These are phyloP conservation scores for Chrysochloris asiatica DNA, from an alignment of 2,113 vertebrate species.

Conservation along the genomic window DNA sequence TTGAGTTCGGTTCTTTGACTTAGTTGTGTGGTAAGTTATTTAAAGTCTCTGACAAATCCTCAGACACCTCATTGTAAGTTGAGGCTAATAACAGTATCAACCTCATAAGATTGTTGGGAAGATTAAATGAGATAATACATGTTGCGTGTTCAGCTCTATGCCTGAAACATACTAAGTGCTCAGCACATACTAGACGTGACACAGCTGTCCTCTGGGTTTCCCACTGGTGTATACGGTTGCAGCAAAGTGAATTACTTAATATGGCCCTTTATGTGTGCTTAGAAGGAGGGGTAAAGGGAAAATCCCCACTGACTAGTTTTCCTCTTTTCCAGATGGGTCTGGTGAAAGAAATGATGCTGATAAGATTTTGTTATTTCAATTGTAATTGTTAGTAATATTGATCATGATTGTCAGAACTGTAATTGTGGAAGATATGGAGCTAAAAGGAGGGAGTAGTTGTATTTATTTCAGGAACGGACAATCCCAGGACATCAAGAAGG, in stretches of 20 bases:
- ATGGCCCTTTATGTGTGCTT: too few species aligned
- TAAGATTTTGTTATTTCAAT: too few species aligned
- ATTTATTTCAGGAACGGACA: too few species aligned
- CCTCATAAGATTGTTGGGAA: background rate
- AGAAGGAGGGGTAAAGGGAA: too few species aligned
- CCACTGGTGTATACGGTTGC: background rate
- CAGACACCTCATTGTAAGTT: background rate
- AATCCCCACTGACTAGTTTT: too few species aligned
- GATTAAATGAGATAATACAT: background rate
- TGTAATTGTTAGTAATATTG: too few species aligned
- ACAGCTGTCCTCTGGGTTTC: background rate
- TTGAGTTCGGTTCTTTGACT: background rate
- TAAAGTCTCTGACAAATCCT: background rate
- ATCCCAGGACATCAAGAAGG: too few species aligned
- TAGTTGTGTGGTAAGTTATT: background rate
- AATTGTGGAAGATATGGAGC: too few species aligned
- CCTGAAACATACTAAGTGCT: fast-evolving
- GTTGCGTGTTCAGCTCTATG: fast-evolving
- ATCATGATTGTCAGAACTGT: too few species aligned
- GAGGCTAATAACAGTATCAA: background rate
- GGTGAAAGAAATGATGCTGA: too few species aligned
- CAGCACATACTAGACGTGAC: fast-evolving
- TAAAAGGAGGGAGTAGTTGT: too few species aligned
- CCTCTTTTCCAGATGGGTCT: too few species aligned
- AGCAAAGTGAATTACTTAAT: background rate